Evolutionary conservation across 2,113 vertebrate species (phyloP).

Genomic region (Muntiacus muntjak): DNA sequence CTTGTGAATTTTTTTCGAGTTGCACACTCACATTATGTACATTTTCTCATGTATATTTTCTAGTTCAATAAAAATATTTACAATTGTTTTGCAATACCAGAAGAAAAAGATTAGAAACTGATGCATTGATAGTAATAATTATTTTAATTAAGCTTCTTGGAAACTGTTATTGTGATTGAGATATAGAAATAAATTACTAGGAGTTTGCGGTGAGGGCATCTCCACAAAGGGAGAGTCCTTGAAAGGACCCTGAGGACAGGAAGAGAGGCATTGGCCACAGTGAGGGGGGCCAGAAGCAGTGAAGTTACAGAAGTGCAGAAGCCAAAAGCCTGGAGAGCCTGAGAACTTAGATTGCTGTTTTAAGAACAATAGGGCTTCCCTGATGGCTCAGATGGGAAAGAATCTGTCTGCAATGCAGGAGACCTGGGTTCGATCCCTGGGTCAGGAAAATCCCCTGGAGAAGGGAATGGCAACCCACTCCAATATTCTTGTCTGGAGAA

Average conservation of each 20-base stretch:
- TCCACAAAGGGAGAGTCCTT: neutral
- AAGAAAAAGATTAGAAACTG: neutral
- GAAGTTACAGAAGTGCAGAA: neutral
- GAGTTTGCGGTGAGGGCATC: neutral
- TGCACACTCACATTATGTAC: neutral
- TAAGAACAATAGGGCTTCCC: neutral
- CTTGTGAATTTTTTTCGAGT: neutral
- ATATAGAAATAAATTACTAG: neutral
- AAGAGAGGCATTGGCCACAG: neutral
- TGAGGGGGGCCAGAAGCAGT: fast-evolving
- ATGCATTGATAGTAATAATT: neutral
- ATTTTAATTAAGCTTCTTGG: neutral
- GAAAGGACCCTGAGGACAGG: neutral
- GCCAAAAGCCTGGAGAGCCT: neutral
- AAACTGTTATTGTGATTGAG: neutral
- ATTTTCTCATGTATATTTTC: neutral
- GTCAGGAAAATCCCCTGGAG: neutral
- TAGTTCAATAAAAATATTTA: neutral
- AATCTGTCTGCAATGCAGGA: neutral
- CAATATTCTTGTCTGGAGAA: neutral
- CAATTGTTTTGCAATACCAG: neutral
- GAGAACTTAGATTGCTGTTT: neutral
- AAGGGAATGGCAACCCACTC: neutral
- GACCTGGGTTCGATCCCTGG: neutral
- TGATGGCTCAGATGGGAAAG: neutral